Evolutionary conservation across 2,797 vertebrate species (phyloP).

Genomic region (Helarctos malayanus): DNA sequence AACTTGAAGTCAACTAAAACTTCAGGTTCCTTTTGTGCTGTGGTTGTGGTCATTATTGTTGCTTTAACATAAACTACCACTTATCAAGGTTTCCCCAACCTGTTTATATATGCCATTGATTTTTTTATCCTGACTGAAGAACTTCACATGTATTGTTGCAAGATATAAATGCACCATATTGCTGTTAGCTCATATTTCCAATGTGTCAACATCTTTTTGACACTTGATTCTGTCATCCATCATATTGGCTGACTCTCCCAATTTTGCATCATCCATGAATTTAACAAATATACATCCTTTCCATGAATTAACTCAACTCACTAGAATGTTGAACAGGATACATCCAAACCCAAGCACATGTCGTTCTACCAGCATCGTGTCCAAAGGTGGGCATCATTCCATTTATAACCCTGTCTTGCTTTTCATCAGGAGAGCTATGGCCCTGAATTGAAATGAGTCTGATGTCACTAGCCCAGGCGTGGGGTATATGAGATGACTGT

Average conservation of each 20-base stretch:
- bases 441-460: constrained; percentile 58
- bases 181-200: constrained; percentile 36
- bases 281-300: constrained; percentile 47
- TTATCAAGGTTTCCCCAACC: neutral
- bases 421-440: constrained; percentile 15
- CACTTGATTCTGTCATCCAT: constrained; percentile 36
- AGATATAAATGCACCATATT: constrained; percentile 29
- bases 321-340: constrained; percentile 12
- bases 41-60: neutral
- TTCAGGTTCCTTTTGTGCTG: constrained; percentile 50
- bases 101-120: constrained; percentile 4
- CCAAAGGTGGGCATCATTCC: neutral
- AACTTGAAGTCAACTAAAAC: constrained; percentile 12
- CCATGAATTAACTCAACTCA: constrained; percentile 7
- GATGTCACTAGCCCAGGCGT: constrained; percentile 31
- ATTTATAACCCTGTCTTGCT: constrained; percentile 11
- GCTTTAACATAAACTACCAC: constrained; percentile 10
- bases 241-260: neutral
- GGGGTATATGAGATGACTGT: constrained; percentile 4
- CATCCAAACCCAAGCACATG: constrained; percentile 22
- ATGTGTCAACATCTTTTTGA: constrained; percentile 38
- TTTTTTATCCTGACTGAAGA: constrained; percentile 48
- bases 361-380: constrained; percentile 12
- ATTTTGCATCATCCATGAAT: constrained; percentile 12
- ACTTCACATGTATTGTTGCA: neutral